Conservation (phyloP, 2,888 invertebrate species). For the Polymixis flavicincta region DNA sequence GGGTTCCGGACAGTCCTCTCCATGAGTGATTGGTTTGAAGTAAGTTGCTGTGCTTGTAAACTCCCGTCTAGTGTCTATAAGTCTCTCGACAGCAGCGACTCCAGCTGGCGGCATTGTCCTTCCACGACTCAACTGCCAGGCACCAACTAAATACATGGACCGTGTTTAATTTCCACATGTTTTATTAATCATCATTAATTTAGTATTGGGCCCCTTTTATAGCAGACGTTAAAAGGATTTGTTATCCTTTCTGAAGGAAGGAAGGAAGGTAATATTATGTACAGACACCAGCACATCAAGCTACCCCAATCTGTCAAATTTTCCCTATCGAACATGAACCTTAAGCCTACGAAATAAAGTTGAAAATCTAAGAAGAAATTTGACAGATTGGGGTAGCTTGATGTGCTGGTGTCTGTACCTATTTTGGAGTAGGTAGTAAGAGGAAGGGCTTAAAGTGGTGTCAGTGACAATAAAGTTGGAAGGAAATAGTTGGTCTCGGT, state of each 20-base stretch:
- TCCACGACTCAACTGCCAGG: slow-evolving; percentile 82
- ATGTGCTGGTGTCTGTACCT: too few relatives aligned
- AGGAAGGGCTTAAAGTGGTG: neutral
- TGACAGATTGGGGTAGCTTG: too few relatives aligned
- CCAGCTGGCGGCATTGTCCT: slow-evolving; percentile 70
- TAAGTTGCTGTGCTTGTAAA: slow-evolving; percentile 73
- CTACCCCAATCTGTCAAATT: too few relatives aligned
- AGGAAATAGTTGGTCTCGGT: neutral
- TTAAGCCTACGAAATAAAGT: too few relatives aligned
- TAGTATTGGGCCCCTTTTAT: too few relatives aligned
- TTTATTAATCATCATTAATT: neutral
- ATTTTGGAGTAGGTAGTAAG: neutral
- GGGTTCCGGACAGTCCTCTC: slow-evolving; percentile 80
- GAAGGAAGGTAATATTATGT: neutral
- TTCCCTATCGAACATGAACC: too few relatives aligned
- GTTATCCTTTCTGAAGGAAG: neutral
- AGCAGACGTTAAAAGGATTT: neutral
- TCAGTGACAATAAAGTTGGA: neutral
- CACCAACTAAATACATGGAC: slow-evolving; percentile 77
- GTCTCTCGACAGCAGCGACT: slow-evolving; percentile 67
- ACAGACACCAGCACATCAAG: too few relatives aligned
- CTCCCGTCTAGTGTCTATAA: slow-evolving; percentile 74
- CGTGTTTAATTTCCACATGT: neutral
- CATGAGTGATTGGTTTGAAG: slow-evolving; percentile 77
- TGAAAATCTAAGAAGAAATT: too few relatives aligned